phyloP scores from a whole-genome alignment of 2,113 vertebrate species.

The Carassius gibelio region DNA sequence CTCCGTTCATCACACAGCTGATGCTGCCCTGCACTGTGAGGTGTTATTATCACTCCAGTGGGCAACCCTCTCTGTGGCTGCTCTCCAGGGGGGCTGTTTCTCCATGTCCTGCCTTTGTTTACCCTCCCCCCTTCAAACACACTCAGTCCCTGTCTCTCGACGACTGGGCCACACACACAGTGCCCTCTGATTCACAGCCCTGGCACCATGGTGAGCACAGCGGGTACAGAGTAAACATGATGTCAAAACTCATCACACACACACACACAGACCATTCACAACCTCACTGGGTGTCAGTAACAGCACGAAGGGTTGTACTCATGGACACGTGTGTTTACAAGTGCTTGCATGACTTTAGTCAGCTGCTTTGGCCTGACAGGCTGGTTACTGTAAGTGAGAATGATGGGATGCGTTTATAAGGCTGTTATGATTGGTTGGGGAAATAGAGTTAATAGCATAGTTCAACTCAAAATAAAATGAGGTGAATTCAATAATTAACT shows the following conservation, averaged over 20 bases:
- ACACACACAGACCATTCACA: conserved; percentile 30
- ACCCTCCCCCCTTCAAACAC: neutral
- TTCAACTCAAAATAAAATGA: neutral
- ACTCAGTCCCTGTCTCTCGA: neutral
- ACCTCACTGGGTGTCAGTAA: conserved; percentile 6
- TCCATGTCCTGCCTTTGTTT: conserved; percentile 49
- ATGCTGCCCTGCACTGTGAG: neutral
- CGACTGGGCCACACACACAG: conserved; percentile 52
- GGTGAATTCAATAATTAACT: neutral
- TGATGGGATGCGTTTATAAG: neutral
- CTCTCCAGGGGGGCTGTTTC: conserved; percentile 32
- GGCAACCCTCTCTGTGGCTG: neutral
- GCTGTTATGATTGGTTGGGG: conserved; percentile 16
- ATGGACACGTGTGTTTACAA: neutral
- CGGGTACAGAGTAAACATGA: conserved; percentile 46
- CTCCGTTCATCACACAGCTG: neutral
- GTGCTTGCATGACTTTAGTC: neutral
- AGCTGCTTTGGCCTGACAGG: neutral
- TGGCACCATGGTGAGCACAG: conserved; percentile 49
- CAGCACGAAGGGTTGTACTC: neutral
- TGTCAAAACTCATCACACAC: conserved; percentile 33
- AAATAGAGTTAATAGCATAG: neutral
- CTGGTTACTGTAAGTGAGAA: neutral
- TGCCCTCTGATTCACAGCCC: conserved; percentile 48
- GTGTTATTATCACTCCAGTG: neutral